A percentile compares a stretch with the other conserved stretches of the same genome.
Evolutionary conservation across 2,888 invertebrate genomes (phyloP).

Genomic region (Mythimna ferrago): DNA sequence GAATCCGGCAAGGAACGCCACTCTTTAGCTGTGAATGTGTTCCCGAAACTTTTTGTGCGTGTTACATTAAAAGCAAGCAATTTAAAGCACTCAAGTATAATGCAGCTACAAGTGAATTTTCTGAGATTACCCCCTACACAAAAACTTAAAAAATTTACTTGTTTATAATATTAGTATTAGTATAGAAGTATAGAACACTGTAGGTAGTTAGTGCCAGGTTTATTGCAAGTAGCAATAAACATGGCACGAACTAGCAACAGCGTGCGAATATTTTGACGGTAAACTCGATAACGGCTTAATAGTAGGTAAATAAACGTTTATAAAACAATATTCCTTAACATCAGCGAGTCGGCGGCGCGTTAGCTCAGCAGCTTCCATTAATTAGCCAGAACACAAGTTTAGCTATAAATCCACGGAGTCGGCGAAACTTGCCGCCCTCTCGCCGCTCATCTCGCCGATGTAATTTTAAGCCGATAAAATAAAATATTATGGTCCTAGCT

Average conservation of each 20-base stretch:
- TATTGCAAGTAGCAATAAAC: conserved; percentile 15
- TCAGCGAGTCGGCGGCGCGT: conserved; percentile 80
- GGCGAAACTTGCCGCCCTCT: conserved; percentile 84
- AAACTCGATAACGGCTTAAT: conserved; percentile 53
- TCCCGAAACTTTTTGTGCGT: too few species aligned
- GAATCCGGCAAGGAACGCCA: too few species aligned
- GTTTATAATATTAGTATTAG: too few species aligned
- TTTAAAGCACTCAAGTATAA: too few species aligned
- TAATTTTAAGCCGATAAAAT: conserved; percentile 89
- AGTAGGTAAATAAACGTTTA: conserved; percentile 69
- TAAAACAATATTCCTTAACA: conserved; percentile 83
- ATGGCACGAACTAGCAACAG: conserved; percentile 43
- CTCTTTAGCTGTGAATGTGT: too few species aligned
- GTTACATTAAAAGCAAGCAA: too few species aligned
- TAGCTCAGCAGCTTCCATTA: conserved; percentile 86
- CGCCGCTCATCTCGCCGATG: conserved; percentile 82
- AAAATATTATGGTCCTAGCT: conserved; percentile 84
- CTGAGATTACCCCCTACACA: too few species aligned
- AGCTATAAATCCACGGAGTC: conserved; percentile 87
- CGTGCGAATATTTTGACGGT: conserved; percentile 31
- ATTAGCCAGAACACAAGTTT: conserved; percentile 89
- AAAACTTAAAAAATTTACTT: too few species aligned
- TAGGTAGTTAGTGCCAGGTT: too few species aligned
- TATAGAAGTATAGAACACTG: too few species aligned
- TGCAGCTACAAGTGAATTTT: too few species aligned